Conservation (phyloP, 2,113 vertebrate species). For the Macrotis lagotis region DNA sequence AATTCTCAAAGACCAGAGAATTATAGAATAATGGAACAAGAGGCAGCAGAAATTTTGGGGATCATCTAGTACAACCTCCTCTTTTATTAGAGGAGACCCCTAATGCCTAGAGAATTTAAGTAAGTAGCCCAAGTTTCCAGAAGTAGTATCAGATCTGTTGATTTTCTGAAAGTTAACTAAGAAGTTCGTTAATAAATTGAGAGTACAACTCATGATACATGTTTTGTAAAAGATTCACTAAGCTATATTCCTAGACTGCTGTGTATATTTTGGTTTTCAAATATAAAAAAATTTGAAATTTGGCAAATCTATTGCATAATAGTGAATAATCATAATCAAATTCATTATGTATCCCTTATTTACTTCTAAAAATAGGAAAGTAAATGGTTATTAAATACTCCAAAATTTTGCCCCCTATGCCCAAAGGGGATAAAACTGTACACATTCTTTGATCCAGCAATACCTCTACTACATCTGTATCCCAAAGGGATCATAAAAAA, state of each 20-base stretch:
- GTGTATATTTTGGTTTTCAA: neutral
- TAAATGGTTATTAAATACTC: neutral
- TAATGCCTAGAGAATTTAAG: neutral
- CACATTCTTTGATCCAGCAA: too few relatives aligned
- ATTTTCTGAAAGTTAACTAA: neutral
- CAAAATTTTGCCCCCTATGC: neutral
- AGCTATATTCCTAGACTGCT: neutral
- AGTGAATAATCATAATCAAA: neutral
- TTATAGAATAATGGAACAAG: neutral
- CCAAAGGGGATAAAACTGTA: too few relatives aligned
- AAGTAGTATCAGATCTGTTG: neutral
- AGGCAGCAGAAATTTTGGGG: neutral
- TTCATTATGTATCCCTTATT: neutral
- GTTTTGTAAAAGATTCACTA: neutral
- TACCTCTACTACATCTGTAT: too few relatives aligned
- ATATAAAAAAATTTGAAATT: neutral
- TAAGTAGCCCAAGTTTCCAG: neutral
- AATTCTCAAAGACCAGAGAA: neutral
- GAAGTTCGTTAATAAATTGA: neutral
- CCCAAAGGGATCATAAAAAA: too few relatives aligned
- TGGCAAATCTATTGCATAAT: neutral
- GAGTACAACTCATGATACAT: neutral
- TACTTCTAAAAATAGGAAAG: slow-evolving; percentile 15
- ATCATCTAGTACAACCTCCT: neutral
- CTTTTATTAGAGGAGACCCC: neutral